phyloP scores from a whole-genome alignment of 2,797 vertebrate species.

The Sciurus vulgaris region DNA sequence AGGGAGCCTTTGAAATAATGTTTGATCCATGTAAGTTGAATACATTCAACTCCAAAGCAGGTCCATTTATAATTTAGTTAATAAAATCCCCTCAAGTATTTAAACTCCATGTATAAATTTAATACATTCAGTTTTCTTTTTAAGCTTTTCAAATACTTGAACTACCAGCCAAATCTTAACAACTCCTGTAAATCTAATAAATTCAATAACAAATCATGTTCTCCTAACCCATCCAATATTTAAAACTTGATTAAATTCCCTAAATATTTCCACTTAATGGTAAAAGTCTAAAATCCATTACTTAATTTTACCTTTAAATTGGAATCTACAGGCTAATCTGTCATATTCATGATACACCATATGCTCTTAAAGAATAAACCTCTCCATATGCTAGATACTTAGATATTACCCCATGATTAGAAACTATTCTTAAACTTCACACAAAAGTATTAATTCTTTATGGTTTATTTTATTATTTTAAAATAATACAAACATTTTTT shows the following conservation, averaged over 20 bases:
- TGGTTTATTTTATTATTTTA: conserved; percentile 36
- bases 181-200: conserved; percentile 71
- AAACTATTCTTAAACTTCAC: conserved; percentile 35
- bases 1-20: conserved; percentile 71
- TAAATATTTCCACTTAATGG: conserved; percentile 71
- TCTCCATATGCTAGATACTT: not conserved
- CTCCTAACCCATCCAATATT: conserved; percentile 59
- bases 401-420: conserved; percentile 37
- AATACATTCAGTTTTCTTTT: conserved; percentile 74
- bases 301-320: conserved; percentile 69
- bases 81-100: conserved; percentile 78
- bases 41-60: conserved; percentile 61
- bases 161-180: conserved; percentile 68
- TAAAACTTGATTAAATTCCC: conserved; percentile 77
- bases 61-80: conserved; percentile 76
- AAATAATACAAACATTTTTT: not conserved
- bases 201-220: conserved; percentile 71
- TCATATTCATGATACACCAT: conserved; percentile 54
- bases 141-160: conserved; percentile 67
- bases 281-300: conserved; percentile 73
- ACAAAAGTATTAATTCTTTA: conserved; percentile 22
- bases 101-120: conserved; percentile 76
- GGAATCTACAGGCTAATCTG: conserved; percentile 66
- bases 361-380: conserved; percentile 38
- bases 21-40: conserved; percentile 74